Conservation (phyloP, 2,797 vertebrate species). For the Psittacula echo region DNA sequence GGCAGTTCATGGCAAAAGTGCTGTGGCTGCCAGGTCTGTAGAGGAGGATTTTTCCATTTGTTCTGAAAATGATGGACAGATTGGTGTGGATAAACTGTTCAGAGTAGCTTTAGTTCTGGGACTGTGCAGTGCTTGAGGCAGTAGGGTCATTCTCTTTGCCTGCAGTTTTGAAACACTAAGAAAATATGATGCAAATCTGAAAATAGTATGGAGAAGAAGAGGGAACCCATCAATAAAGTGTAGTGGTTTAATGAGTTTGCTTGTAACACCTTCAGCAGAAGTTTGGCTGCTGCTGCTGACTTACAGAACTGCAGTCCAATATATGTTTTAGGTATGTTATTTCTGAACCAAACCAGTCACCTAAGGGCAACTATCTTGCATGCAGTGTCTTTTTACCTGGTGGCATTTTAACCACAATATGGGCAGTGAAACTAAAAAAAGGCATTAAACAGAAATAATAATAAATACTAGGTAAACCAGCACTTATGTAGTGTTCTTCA, state of each 20-base stretch:
- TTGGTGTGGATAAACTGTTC: neutral
- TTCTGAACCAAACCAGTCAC: neutral
- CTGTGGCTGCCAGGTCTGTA: neutral
- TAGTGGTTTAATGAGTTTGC: neutral
- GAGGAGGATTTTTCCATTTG: neutral
- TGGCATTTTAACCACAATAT: neutral
- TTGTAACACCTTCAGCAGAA: neutral
- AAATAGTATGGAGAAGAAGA: neutral
- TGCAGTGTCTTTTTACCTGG: neutral
- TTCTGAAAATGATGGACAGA: neutral
- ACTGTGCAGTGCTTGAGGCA: neutral
- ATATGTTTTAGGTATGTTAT: neutral
- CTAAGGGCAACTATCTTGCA: neutral
- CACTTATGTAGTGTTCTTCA: neutral
- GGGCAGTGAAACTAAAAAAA: neutral
- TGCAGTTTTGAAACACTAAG: rapidly evolving
- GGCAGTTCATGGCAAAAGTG: neutral
- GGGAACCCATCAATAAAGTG: neutral
- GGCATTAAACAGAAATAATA: neutral
- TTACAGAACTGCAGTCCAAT: neutral
- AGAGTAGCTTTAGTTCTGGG: neutral
- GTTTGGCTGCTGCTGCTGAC: neutral
- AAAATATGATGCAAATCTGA: neutral
- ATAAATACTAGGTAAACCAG: neutral
- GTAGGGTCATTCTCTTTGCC: neutral